Base-by-base conservation (phyloP, 2,888 invertebrate species). In the Apodemia zela region DNA sequence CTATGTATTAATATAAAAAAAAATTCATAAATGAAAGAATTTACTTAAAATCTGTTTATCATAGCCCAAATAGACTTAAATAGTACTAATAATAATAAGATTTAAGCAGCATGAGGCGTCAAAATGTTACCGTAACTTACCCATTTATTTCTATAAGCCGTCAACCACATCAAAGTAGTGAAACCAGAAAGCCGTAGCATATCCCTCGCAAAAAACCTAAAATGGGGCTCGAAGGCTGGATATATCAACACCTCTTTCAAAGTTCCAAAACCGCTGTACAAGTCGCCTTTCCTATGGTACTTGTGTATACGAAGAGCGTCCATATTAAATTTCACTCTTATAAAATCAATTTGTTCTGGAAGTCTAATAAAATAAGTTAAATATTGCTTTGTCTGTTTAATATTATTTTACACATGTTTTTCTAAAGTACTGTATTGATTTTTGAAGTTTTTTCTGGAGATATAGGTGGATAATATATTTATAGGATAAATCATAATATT, bases 191-290 rank as follows among this genome's bases (percentile, higher is more conserved):
- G 73, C 8, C 95, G 82, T 88, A 94, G 92, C 64, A 95, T 79
- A 72, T 96, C 96, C 65, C 93, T 84, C 17, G 93, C 78, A 66
- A 95, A 94, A 74, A 89, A 93, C 57, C 89, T 82, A 47, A 86
- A 87, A 71, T 93, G 92, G 4, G 77, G 80, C 68, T 93, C 92
- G 69, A 95, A 95, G 1, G 93, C 91, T 0, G 95, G 93, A 66
- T 93, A 93, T 15, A 93, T 72, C 1, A 93, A 68, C 0, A 75
- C 76, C 0, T 79, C 72, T 64, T 85, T 84, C 3, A 90, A 59
- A 0, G 75, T 73, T 0, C 75, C 72, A 60, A 84, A 81, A 0
- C 85, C 87, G 2, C 76, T 72, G 2, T 72, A 66, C 0, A 66
- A 10, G 0, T 79, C 83, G 1, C 75, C 79, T 2, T 60, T 61